phyloP scores from a whole-genome alignment of 2,113 vertebrate genomes.

The Mobula birostris region DNA sequence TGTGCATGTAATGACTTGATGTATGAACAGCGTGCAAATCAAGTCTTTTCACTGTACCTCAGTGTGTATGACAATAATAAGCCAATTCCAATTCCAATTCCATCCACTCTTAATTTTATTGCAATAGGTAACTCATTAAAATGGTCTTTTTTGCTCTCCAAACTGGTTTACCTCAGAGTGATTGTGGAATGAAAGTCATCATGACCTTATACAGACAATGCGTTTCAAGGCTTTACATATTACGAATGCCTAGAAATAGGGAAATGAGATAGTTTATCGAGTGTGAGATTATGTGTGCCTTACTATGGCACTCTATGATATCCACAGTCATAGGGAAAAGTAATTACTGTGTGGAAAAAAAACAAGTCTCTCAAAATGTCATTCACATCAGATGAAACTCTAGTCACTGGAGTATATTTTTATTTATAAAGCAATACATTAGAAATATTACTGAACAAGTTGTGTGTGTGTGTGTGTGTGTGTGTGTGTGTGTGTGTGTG shows the following conservation, averaged over 20 bases:
- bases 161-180: neutral
- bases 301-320: neutral
- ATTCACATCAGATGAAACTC: neutral
- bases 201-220: neutral
- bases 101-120: neutral
- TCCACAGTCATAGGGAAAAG: neutral
- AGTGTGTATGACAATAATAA: too few relatives aligned
- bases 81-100: too few relatives aligned
- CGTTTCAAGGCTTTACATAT: neutral
- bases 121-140: neutral
- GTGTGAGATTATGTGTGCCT: neutral
- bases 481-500: too few relatives aligned
- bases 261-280: conserved; percentile 14
- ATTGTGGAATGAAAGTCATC: neutral
- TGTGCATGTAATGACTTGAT: too few relatives aligned
- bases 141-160: neutral
- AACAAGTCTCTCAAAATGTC: conserved; percentile 1
- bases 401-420: neutral
- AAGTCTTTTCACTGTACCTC: too few relatives aligned
- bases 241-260: neutral
- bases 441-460: neutral
- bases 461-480: neutral
- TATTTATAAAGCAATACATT: neutral
- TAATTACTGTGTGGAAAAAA: neutral
- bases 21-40: too few relatives aligned